Conservation (phyloP, 1,140 invertebrate species). For the Rhagoletis zephyria region DNA sequence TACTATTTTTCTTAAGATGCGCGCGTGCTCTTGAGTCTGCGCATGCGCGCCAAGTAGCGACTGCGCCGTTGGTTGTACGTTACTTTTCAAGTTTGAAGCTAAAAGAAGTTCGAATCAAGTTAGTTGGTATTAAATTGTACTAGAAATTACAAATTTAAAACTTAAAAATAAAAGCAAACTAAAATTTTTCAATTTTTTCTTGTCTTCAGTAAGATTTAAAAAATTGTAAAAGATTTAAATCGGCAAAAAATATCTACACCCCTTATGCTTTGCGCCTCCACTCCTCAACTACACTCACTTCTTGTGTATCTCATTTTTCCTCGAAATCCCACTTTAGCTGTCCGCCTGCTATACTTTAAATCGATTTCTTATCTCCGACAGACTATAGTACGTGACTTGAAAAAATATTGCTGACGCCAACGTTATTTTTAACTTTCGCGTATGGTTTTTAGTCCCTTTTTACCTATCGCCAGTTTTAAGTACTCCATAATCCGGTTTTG, state of each 20-base stretch:
- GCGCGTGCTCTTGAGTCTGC: slow-evolving; percentile 31
- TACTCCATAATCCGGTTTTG: slow-evolving; percentile 43
- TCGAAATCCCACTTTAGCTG: slow-evolving; percentile 2
- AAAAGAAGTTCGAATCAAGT: background rate
- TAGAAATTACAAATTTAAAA: background rate
- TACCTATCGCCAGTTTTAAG: background rate
- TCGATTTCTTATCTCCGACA: slow-evolving; percentile 32
- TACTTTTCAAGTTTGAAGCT: slow-evolving; percentile 43
- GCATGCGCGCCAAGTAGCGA: slow-evolving; percentile 20
- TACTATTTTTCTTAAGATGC: background rate
- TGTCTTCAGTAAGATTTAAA: background rate
- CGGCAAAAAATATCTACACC: background rate
- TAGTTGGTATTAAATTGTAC: background rate
- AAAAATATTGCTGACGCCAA: slow-evolving; percentile 45
- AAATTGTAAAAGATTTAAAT: background rate
- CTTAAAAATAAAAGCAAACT: background rate
- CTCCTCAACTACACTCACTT: too few relatives aligned
- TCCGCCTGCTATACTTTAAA: slow-evolving; percentile 14
- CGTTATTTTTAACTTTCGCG: slow-evolving; percentile 51
- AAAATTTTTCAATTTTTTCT: background rate
- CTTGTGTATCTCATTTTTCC: background rate
- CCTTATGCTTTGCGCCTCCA: too few relatives aligned
- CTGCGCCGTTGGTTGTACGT: slow-evolving; percentile 4
- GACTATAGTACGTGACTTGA: slow-evolving; percentile 25
- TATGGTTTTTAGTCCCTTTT: slow-evolving; percentile 13